Evolutionary conservation across 2,113 vertebrate species (phyloP).

Genomic region (Heterocephalus glaber): DNA sequence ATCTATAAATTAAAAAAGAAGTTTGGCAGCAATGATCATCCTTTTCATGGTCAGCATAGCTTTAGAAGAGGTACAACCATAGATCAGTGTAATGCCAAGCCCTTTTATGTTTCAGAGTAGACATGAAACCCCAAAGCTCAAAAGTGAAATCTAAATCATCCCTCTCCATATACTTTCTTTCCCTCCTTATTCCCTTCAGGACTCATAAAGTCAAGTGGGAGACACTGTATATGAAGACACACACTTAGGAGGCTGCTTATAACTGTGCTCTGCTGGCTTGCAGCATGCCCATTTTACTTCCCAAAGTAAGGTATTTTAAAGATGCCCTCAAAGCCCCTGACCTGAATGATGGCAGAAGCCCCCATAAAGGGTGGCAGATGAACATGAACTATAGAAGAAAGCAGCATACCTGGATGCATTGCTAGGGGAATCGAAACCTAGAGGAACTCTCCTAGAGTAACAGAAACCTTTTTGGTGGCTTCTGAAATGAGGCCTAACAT

Average conservation of each 20-base stretch:
- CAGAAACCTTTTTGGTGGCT: not conserved
- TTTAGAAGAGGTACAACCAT: not conserved
- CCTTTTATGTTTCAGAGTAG: not conserved
- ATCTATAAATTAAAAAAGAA: not conserved
- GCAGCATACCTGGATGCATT: not conserved
- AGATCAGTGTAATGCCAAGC: not conserved
- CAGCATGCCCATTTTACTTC: not conserved
- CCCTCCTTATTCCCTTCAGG: not conserved
- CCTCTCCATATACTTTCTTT: not conserved
- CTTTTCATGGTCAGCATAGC: not conserved
- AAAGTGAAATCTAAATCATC: not conserved
- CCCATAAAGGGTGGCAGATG: not conserved
- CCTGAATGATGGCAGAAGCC: not conserved
- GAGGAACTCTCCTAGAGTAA: not conserved
- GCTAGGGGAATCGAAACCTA: not conserved
- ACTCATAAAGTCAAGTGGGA: not conserved
- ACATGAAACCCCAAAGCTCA: not conserved
- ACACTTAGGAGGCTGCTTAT: not conserved
- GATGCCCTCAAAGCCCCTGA: not conserved
- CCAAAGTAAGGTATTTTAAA: not conserved
- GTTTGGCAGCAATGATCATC: not conserved
- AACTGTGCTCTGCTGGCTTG: not conserved
- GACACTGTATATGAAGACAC: not conserved
- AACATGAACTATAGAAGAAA: not conserved
- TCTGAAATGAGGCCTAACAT: not conserved